Conservation (phyloP, 1,140 invertebrate species). For the Caerostris extrusa region DNA sequence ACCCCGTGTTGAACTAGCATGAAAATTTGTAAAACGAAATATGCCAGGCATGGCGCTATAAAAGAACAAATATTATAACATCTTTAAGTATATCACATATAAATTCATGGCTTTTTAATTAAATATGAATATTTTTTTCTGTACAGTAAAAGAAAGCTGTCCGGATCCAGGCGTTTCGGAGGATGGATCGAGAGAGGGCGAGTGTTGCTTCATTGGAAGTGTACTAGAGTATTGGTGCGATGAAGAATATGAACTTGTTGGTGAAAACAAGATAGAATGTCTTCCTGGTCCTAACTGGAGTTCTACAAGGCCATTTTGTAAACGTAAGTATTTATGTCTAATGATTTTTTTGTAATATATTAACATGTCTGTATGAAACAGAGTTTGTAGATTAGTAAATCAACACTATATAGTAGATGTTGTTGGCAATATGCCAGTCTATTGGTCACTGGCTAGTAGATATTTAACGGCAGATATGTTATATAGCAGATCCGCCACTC, state of each 20-base stretch:
- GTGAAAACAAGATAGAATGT: conserved; percentile 31
- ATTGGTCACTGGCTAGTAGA: too few relatives aligned
- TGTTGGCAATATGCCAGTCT: too few relatives aligned
- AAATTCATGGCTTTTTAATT: background rate
- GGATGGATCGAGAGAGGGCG: conserved; percentile 41
- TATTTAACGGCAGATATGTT: too few relatives aligned
- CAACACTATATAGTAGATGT: too few relatives aligned
- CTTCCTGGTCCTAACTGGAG: conserved; percentile 32
- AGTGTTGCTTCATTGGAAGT: conserved; percentile 54
- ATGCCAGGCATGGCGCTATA: background rate
- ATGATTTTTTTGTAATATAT: too few relatives aligned
- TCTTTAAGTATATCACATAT: background rate
- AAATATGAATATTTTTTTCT: background rate
- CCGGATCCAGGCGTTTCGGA: conserved; percentile 62
- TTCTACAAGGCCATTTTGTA: conserved; percentile 53
- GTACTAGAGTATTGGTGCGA: conserved; percentile 48
- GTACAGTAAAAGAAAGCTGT: conserved; percentile 56
- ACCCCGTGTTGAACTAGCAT: background rate
- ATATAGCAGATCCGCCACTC: too few relatives aligned
- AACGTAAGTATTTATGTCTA: conserved; percentile 54
- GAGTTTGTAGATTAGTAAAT: too few relatives aligned
- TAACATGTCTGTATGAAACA: too few relatives aligned
- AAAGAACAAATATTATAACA: background rate
- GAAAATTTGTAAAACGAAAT: background rate
- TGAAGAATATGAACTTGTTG: conserved; percentile 47